These are phyloP conservation scores for Magallana nippona DNA, from an alignment of 2,888 invertebrate genomes.

Conservation along the genomic window DNA sequence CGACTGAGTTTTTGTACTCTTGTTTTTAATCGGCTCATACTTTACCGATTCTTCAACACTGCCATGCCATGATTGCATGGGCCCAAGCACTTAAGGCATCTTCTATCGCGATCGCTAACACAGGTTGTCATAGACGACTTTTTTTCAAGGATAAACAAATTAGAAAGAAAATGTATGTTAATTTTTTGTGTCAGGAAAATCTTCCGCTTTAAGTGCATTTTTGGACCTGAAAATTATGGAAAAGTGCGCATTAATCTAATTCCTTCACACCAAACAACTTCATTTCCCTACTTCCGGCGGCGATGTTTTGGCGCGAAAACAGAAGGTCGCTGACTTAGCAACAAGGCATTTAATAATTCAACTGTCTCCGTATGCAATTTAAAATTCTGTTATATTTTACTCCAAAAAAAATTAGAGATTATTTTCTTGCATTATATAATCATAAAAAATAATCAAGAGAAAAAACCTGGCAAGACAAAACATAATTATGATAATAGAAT, in stretches of 20 bases:
- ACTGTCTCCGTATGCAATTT: neutral
- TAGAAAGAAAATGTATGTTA: neutral
- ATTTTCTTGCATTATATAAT: neutral
- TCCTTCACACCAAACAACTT: neutral
- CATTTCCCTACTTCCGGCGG: conserved; percentile 13
- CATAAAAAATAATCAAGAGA: neutral
- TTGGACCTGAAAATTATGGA: neutral
- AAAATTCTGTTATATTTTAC: no score
- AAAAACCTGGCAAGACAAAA: neutral
- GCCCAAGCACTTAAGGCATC: neutral
- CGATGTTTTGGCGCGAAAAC: conserved; percentile 6
- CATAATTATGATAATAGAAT: no score
- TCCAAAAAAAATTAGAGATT: no score
- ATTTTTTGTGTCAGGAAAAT: conserved; percentile 9
- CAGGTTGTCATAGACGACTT: neutral
- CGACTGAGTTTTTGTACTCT: conserved; percentile 14
- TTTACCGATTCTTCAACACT: neutral
- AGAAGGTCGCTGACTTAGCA: conserved; percentile 17
- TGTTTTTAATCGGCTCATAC: neutral
- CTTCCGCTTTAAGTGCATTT: conserved; percentile 6
- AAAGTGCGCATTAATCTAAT: conserved; percentile 21
- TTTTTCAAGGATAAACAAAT: conserved; percentile 16
- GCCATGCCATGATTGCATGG: neutral
- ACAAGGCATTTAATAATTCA: neutral
- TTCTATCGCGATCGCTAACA: neutral